Base-by-base conservation (phyloP, 1,140 invertebrate genomes). In the Drosophila micromelanica region DNA sequence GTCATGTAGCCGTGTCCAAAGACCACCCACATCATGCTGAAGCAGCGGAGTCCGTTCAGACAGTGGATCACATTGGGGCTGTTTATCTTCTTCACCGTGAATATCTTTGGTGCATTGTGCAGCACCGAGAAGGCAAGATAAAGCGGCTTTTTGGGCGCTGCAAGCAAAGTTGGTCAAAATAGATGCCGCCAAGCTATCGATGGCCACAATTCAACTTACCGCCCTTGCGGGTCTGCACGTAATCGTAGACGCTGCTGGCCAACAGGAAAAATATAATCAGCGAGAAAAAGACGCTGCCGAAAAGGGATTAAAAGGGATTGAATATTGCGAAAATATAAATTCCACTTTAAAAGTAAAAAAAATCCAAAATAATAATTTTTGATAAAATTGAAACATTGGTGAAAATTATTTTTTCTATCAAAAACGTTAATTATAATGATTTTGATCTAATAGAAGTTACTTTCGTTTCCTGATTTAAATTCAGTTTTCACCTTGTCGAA, bases 21-120 rank as follows among this genome's bases (percentile, higher is more conserved):
- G 8, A 96, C 93, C n/a, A 96, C 93, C 95, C 95, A 96, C 17
- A 93, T 89, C 92, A 95, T 94, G 51, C 94, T 94, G n/a, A 96
- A 79, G n/a, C 93, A 93, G 55, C 94, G 93, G 20, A 95, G 79
- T 0, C 94, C 94, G 57, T 94, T 93, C 35, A 95, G 43, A 67
- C 93, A 94, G 32, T 92, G 84, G 6, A 94, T 90, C 0, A 90
- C 81, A 72, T 90, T 91, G 4, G 90, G 90, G 32, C 59, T 91
- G 48, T 91, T 90, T 1, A 80, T 69, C 13, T 86, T 75, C 43
- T 90, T 91, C 0, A 91, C 90, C 3, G 82, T 90, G 48, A 91
- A 91, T 17, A 91, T 91, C 35, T 91, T 91, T 5, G 90, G 90
- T 2, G 90, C 90, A 70, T 91, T 91, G 11, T 82, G 64, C 15